Percentiles rank a stretch among this genome's conserved stretches.
phyloP scores from a whole-genome alignment of 2,888 invertebrate species.

The Automeris io region DNA sequence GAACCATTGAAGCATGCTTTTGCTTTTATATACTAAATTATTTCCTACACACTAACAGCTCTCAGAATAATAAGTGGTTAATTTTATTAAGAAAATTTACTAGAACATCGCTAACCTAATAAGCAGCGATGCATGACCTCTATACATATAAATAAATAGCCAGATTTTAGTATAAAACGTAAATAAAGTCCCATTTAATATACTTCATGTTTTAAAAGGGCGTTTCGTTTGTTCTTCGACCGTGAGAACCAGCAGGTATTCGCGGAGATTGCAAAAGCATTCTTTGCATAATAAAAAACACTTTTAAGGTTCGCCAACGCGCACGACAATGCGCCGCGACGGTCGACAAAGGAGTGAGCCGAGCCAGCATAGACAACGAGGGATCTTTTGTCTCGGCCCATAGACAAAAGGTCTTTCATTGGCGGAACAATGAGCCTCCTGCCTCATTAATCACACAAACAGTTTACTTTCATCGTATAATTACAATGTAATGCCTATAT shows the following conservation, averaged over 20 bases:
- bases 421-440: conserved; percentile 63
- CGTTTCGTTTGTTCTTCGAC: conserved; percentile 4
- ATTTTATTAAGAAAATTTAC: too few species aligned
- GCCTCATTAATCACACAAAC: conserved; percentile 73
- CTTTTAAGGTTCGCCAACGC: conserved; percentile 62
- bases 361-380: conserved; percentile 63
- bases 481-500: conserved; percentile 63
- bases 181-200: conserved; percentile 12
- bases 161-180: neutral
- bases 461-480: conserved; percentile 74
- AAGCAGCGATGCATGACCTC: too few species aligned
- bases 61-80: too few species aligned
- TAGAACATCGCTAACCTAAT: too few species aligned
- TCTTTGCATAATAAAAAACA: conserved; percentile 36
- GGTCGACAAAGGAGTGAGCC: conserved; percentile 62
- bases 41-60: too few species aligned
- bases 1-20: too few species aligned
- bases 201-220: conserved; percentile 5
- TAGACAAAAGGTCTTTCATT: conserved; percentile 73
- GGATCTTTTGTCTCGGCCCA: conserved; percentile 58
- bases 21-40: too few species aligned
- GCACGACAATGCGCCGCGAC: conserved; percentile 50
- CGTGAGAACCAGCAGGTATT: conserved; percentile 63
- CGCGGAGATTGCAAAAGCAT: conserved; percentile 45
- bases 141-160: too few species aligned